These are phyloP conservation scores for Folsomia candida DNA, from an alignment of 2,888 invertebrate species.

Conservation along the genomic window DNA sequence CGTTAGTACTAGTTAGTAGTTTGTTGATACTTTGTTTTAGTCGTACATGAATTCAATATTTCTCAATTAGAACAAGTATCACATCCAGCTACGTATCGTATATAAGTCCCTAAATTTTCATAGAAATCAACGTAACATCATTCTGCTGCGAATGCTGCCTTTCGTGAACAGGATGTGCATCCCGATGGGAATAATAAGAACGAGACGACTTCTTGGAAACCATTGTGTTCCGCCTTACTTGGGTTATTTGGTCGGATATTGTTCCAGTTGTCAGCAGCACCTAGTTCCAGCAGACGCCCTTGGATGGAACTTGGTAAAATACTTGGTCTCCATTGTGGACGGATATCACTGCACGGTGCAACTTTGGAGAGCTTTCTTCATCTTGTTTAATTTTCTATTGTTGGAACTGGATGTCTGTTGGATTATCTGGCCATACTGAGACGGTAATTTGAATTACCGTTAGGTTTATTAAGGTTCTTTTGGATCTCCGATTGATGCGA, in stretches of 20 bases:
- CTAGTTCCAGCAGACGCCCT: not conserved
- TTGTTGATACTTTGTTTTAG: too few species aligned
- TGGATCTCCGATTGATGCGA: too few species aligned
- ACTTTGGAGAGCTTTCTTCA: not conserved
- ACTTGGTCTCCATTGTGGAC: too few species aligned
- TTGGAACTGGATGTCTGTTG: not conserved
- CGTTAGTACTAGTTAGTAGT: too few species aligned
- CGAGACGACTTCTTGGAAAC: not conserved
- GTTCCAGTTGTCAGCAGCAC: not conserved
- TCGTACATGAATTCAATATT: too few species aligned
- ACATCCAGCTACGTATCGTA: too few species aligned
- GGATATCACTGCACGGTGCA: not conserved
- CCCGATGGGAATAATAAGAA: not conserved
- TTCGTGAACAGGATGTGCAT: not conserved
- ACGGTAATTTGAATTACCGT: too few species aligned
- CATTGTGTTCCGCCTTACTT: not conserved
- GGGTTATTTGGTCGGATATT: not conserved
- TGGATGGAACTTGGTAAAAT: too few species aligned
- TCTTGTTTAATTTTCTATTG: not conserved
- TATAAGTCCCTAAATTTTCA: not conserved
- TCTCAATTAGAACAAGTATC: too few species aligned
- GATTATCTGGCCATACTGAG: not conserved
- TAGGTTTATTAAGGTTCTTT: too few species aligned
- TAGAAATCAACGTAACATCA: not conserved
- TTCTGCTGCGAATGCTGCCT: not conserved